phyloP scores from a whole-genome alignment of 2,888 invertebrate genomes.

The Andricus curvator region DNA sequence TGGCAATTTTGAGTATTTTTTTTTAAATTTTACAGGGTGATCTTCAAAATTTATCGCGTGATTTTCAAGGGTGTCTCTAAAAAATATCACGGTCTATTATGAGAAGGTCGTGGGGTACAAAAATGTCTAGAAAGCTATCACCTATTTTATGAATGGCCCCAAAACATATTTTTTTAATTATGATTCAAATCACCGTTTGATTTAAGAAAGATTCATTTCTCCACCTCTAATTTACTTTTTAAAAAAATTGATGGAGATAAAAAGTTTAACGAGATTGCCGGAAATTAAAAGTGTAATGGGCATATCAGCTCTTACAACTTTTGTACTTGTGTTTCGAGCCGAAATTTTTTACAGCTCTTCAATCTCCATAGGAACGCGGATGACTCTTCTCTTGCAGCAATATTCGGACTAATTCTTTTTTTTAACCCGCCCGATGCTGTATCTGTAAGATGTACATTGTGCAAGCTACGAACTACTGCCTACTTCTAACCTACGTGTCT shows the following conservation, averaged over 20 bases:
- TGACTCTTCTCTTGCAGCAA: background rate
- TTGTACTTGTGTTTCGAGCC: background rate
- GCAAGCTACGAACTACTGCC: background rate
- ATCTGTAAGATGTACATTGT: background rate
- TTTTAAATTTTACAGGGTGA: too few relatives aligned
- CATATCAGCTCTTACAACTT: background rate
- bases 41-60: too few relatives aligned
- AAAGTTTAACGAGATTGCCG: background rate
- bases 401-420: background rate
- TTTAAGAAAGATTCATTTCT: background rate
- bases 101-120: too few relatives aligned
- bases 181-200: background rate
- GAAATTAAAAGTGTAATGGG: background rate
- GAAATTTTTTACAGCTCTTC: background rate
- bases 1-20: too few relatives aligned
- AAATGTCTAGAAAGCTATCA: too few relatives aligned
- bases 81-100: too few relatives aligned
- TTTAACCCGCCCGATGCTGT: background rate
- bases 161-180: background rate
- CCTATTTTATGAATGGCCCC: too few relatives aligned
- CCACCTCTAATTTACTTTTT: background rate
- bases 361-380: background rate
- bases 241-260: background rate
- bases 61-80: too few relatives aligned
- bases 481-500: background rate